Conservation (phyloP, 2,888 invertebrate genomes). For the Lasioglossum marginatum region DNA sequence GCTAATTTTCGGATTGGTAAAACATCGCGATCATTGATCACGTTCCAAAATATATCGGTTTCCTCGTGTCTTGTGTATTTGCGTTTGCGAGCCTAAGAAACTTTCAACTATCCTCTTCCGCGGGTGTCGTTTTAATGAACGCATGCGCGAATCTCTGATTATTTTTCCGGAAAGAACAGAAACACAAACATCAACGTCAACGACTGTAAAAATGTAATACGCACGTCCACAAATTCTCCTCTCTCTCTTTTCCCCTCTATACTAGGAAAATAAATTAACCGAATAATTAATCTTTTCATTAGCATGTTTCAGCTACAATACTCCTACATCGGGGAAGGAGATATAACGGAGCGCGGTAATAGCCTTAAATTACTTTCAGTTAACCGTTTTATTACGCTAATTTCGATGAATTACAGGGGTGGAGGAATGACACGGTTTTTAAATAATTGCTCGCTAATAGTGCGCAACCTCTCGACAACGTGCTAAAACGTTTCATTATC, state of each 20-base stretch:
- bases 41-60: neutral
- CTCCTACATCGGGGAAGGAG: neutral
- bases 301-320: neutral
- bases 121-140: neutral
- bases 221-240: neutral
- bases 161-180: neutral
- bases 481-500: neutral
- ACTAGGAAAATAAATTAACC: neutral
- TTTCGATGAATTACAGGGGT: neutral
- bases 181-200: neutral
- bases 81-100: neutral
- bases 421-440: neutral
- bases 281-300: neutral
- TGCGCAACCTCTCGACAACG: neutral
- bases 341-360: slow-evolving; percentile 1
- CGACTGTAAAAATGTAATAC: neutral
- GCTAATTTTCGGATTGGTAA: neutral
- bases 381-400: neutral
- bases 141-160: neutral
- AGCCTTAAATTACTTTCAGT: neutral
- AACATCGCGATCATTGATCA: neutral
- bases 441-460: neutral
- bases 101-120: neutral
- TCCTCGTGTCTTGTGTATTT: neutral
- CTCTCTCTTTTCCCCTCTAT: neutral